A percentile compares a stretch with the other conserved stretches of the same genome.
Evolutionary conservation across 2,113 vertebrate species (phyloP).

Genomic region (Aphyosemion australe): DNA sequence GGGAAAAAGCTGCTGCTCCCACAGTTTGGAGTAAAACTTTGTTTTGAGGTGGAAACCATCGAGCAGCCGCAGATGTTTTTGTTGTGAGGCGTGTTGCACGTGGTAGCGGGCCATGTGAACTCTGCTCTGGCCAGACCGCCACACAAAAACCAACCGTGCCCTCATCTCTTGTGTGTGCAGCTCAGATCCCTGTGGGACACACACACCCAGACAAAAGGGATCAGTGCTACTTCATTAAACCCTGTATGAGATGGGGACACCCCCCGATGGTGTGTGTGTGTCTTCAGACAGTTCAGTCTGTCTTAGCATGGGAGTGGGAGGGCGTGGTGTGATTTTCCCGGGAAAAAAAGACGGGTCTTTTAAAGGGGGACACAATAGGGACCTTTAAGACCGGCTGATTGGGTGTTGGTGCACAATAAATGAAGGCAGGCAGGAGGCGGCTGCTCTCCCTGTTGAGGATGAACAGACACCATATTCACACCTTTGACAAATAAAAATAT

Average conservation of each 20-base stretch:
- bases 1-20: background rate
- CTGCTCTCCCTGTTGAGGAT: constrained; percentile 41
- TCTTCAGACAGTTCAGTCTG: constrained; percentile 49
- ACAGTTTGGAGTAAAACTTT: background rate
- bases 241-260: constrained; percentile 54
- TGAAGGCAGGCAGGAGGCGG: constrained; percentile 12
- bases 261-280: constrained; percentile 27
- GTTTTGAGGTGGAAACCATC: background rate
- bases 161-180: constrained; percentile 46
- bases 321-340: constrained; percentile 57
- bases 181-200: constrained; percentile 66
- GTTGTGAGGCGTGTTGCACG: constrained; percentile 35
- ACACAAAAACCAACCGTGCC: constrained; percentile 51
- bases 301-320: constrained; percentile 34
- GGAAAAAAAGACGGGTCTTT: constrained; percentile 63
- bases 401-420: constrained; percentile 40
- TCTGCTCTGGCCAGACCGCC: constrained; percentile 44
- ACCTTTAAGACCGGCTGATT: constrained; percentile 51
- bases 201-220: constrained; percentile 75
- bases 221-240: constrained; percentile 78
- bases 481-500: constrained; percentile 16
- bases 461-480: constrained; percentile 15
- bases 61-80: constrained; percentile 41
- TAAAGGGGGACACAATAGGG: constrained; percentile 55
- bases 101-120: constrained; percentile 53